These are phyloP conservation scores for Lepus oiostolus DNA, from an alignment of 2,797 vertebrate genomes.

Conservation along the genomic window DNA sequence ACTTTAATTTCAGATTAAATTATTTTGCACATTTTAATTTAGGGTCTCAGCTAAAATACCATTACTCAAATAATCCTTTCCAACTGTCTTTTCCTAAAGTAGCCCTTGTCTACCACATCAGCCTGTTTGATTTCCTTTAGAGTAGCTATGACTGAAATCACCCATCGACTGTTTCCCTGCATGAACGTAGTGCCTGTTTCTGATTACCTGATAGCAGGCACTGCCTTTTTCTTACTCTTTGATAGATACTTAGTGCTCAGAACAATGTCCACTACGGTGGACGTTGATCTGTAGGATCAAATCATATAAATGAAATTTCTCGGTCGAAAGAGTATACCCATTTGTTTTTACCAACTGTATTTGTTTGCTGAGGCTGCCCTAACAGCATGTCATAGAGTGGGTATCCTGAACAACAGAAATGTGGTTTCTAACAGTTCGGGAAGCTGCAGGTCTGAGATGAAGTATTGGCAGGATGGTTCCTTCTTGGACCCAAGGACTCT, in stretches of 20 bases:
- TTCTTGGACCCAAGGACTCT: neutral
- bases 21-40: conserved; percentile 54
- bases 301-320: conserved; percentile 10
- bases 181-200: neutral
- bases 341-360: conserved; percentile 33
- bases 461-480: neutral
- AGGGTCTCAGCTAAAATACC: conserved; percentile 40
- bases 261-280: neutral
- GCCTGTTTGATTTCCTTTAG: conserved; percentile 7
- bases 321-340: neutral
- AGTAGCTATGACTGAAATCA: conserved; percentile 10
- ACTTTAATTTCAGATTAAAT: conserved; percentile 53
- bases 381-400: neutral
- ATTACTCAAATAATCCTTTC: conserved; percentile 44
- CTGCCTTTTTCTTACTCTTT: neutral
- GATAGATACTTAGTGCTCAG: neutral
- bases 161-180: conserved; percentile 42
- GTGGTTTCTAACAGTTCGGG: neutral
- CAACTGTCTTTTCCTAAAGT: conserved; percentile 17
- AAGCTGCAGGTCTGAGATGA: neutral
- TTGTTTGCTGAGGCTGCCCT: neutral
- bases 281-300: neutral
- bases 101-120: neutral
- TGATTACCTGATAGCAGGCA: neutral
- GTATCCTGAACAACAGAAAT: neutral